Evolutionary conservation across 2,113 vertebrate genomes (phyloP).

Genomic region (Eleginops maclovinus): DNA sequence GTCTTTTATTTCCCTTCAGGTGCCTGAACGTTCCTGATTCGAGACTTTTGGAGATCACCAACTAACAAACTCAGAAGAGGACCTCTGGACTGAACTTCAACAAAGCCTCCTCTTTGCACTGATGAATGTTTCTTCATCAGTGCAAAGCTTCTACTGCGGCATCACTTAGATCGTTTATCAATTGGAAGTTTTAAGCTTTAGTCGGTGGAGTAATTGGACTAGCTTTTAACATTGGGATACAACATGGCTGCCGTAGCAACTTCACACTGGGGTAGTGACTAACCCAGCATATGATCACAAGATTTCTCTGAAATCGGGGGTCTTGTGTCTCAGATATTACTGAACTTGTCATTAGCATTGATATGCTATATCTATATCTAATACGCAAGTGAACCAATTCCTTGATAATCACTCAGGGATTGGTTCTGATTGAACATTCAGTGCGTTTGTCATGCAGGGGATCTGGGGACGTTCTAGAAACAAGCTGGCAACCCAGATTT

Average conservation of each 20-base stretch:
- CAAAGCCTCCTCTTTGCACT: slow-evolving; percentile 1
- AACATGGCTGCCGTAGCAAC: slow-evolving; percentile 3
- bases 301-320: slow-evolving; percentile 4
- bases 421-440: slow-evolving; percentile 11
- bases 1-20: slow-evolving; percentile 52
- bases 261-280: neutral
- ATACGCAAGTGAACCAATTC: too few relatives aligned
- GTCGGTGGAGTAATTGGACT: neutral
- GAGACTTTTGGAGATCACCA: neutral
- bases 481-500: slow-evolving; percentile 15
- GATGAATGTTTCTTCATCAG: slow-evolving; percentile 45
- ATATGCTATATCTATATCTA: neutral
- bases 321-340: slow-evolving; percentile 35
- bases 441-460: slow-evolving; percentile 62
- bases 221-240: slow-evolving; percentile 8
- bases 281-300: slow-evolving; percentile 3
- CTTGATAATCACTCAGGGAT: neutral
- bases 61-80: slow-evolving; percentile 13
- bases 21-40: slow-evolving; percentile 35
- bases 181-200: neutral
- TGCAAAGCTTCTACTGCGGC: neutral
- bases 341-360: neutral
- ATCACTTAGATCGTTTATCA: neutral
- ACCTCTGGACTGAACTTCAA: neutral
- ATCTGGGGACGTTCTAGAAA: slow-evolving; percentile 23